Percentiles rank a stretch among this genome's conserved stretches.
These are phyloP conservation scores for Diplodus puntazzo DNA, from an alignment of 2,797 vertebrate genomes.

Conservation along the genomic window DNA sequence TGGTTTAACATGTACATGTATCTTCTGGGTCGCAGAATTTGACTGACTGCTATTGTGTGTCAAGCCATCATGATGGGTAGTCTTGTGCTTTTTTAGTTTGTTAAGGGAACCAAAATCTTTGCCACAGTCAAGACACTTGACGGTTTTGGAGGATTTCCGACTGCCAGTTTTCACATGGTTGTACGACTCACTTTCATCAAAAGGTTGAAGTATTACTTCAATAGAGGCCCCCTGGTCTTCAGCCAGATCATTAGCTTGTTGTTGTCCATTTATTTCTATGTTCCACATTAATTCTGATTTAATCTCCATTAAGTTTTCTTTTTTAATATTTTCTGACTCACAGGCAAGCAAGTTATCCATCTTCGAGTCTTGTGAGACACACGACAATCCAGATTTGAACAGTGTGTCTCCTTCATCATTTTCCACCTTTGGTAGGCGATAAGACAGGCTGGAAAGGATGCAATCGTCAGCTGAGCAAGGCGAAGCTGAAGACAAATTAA, in stretches of 20 bases:
- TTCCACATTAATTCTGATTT: background rate
- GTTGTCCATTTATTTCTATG: constrained; percentile 1
- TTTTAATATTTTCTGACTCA: no score
- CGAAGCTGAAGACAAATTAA: background rate
- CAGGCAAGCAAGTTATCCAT: no score
- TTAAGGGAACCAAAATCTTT: constrained; percentile 17
- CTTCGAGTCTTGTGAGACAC: background rate
- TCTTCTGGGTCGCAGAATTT: constrained; percentile 14
- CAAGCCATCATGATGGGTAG: background rate
- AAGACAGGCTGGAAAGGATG: constrained; percentile 46
- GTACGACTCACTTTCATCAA: constrained; percentile 36
- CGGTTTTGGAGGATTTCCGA: constrained; percentile 21
- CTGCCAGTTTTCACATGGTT: constrained; percentile 9
- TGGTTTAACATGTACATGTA: constrained; percentile 7
- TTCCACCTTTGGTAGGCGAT: constrained; percentile 27
- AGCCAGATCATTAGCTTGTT: constrained; percentile 1
- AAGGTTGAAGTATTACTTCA: constrained; percentile 39
- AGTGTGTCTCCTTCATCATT: background rate
- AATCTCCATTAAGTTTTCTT: background rate
- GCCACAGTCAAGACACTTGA: constrained; percentile 38
- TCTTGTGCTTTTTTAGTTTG: constrained; percentile 39
- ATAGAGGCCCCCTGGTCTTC: constrained; percentile 48
- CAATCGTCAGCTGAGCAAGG: constrained; percentile 23
- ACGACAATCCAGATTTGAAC: constrained; percentile 8
- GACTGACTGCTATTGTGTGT: background rate